These are phyloP conservation scores for Spisula solida DNA, from an alignment of 2,888 invertebrate species.

Conservation along the genomic window DNA sequence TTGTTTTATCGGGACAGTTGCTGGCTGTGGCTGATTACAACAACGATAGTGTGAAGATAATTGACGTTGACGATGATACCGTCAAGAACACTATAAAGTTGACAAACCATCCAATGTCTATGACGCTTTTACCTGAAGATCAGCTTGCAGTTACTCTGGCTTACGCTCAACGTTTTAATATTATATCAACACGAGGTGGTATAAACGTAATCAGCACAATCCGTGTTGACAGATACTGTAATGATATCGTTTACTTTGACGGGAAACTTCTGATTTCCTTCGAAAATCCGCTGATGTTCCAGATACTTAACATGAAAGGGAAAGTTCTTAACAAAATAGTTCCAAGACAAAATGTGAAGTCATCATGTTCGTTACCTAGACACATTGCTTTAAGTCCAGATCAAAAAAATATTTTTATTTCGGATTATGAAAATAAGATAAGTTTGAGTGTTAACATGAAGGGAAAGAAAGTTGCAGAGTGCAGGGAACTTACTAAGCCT, in stretches of 20 bases:
- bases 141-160: background rate
- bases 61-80: background rate
- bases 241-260: background rate
- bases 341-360: background rate
- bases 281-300: background rate
- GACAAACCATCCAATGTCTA: background rate
- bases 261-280: conserved; percentile 1
- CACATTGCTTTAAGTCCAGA: background rate
- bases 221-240: background rate
- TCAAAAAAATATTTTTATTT: background rate
- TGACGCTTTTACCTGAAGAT: background rate
- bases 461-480: background rate
- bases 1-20: background rate
- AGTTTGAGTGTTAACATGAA: background rate
- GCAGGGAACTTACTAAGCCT: background rate
- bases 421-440: background rate
- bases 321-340: conserved; percentile 5
- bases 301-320: background rate
- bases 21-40: background rate
- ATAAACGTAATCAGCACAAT: background rate
- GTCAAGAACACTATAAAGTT: background rate
- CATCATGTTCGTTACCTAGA: background rate
- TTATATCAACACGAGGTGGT: background rate
- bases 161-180: background rate
- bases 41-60: background rate